phyloP scores from a whole-genome alignment of 2,888 invertebrate genomes.

The Morinoia aosen region DNA sequence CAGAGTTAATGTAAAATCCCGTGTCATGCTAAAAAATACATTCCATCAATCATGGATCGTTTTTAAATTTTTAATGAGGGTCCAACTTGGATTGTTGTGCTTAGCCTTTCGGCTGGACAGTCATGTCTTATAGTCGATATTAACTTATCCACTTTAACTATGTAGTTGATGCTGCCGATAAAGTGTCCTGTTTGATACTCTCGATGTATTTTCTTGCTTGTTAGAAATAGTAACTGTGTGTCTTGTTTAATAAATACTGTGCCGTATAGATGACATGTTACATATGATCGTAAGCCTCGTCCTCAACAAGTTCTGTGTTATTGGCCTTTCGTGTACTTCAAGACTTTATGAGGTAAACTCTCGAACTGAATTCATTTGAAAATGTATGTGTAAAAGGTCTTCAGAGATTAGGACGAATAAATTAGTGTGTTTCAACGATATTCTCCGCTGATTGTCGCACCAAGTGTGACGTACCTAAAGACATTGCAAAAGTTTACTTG shows the following conservation, averaged over 20 bases:
- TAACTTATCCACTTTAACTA: background rate
- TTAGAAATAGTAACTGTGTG: background rate
- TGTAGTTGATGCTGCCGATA: background rate
- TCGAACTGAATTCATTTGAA: background rate
- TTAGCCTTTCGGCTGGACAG: background rate
- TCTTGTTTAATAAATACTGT: background rate
- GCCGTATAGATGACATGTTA: background rate
- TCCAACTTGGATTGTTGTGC: background rate
- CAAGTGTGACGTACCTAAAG: background rate
- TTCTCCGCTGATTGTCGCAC: background rate
- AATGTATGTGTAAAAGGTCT: background rate
- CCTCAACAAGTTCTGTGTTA: background rate
- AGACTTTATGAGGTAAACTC: background rate
- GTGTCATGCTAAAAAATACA: background rate
- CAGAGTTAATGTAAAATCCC: background rate
- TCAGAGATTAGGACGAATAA: background rate
- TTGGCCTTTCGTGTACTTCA: background rate
- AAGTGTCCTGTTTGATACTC: background rate
- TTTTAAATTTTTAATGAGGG: background rate
- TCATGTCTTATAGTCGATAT: background rate
- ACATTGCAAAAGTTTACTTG: background rate
- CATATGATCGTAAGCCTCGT: background rate
- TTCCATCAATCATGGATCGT: conserved; percentile 12
- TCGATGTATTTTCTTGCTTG: background rate
- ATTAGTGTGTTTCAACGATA: background rate